phyloP scores from a whole-genome alignment of 1,140 invertebrate genomes.

The Drosophila repleta region DNA sequence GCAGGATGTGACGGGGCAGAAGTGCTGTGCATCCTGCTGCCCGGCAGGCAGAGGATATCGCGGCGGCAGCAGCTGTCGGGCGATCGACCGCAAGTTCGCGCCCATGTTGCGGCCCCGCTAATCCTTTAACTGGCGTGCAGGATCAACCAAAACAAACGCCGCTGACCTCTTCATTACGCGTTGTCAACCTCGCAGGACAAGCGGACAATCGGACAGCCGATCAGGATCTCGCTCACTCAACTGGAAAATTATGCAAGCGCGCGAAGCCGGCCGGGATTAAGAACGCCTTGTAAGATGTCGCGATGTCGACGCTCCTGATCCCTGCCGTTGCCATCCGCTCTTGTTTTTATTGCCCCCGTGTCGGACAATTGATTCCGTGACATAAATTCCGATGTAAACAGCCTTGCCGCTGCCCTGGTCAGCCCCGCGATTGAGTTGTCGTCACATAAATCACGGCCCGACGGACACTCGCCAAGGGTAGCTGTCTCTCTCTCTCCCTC shows the following conservation, averaged over 20 bases:
- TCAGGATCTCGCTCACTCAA: conserved; percentile 52
- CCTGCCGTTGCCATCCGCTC: too few relatives aligned
- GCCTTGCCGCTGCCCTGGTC: conserved; percentile 57
- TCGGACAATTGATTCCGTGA: conserved; percentile 75
- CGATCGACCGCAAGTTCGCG: conserved; percentile 63
- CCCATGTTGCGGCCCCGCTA: conserved; percentile 48
- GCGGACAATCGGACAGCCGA: background rate
- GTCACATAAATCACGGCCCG: conserved; percentile 50
- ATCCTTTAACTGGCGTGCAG: conserved; percentile 60
- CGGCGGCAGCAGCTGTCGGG: background rate
- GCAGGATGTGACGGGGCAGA: conserved; percentile 58
- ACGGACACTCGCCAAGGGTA: background rate
- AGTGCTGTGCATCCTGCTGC: conserved; percentile 15
- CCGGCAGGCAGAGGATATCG: background rate
- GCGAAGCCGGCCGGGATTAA: background rate
- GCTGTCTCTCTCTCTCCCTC: too few relatives aligned
- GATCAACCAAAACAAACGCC: conserved; percentile 40
- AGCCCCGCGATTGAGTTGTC: conserved; percentile 53
- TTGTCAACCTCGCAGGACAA: conserved; percentile 17
- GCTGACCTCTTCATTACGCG: conserved; percentile 71
- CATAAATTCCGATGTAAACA: conserved; percentile 72
- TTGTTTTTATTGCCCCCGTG: conserved; percentile 71
- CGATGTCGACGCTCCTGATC: background rate
- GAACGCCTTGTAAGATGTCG: background rate
- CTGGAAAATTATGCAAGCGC: conserved; percentile 67